These are phyloP conservation scores for Oncorhynchus kisutch DNA, from an alignment of 2,113 vertebrate genomes.

Conservation along the genomic window DNA sequence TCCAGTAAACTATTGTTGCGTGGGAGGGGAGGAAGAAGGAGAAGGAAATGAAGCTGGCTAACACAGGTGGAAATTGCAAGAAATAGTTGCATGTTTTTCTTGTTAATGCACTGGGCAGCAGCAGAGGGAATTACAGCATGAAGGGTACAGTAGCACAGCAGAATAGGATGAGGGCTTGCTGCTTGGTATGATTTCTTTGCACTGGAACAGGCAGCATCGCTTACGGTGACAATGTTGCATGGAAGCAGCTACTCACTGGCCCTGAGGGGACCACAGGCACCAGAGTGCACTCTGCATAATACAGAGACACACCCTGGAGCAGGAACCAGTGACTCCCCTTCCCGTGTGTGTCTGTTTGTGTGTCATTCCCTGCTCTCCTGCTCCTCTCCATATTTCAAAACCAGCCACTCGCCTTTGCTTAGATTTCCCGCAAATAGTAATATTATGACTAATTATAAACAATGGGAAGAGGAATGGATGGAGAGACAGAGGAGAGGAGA, in stretches of 20 bases:
- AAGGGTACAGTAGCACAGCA: not conserved
- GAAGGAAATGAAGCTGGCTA: not conserved
- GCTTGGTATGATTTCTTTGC: not conserved
- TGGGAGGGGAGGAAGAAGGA: not conserved
- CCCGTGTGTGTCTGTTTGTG: too few species aligned
- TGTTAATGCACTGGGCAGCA: not conserved
- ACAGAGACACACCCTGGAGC: not conserved
- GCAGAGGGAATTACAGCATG: not conserved
- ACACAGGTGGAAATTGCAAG: not conserved
- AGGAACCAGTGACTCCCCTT: not conserved
- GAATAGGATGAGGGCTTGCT: not conserved
- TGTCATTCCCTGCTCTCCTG: not conserved
- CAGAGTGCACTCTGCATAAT: conserved; percentile 1
- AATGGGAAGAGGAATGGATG: not conserved
- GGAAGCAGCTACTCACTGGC: conserved; percentile 3
- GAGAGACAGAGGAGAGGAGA: not conserved
- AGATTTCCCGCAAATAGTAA: not conserved
- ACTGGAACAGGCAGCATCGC: not conserved
- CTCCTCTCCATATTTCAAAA: not conserved
- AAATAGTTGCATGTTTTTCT: not conserved
- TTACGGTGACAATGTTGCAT: conserved; percentile 1
- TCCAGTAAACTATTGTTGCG: not conserved
- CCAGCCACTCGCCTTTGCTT: not conserved
- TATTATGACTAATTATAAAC: not conserved
- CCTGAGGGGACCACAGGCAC: not conserved